Conservation (phyloP, 2,888 invertebrate genomes). For the Priocnemis perturbator region DNA sequence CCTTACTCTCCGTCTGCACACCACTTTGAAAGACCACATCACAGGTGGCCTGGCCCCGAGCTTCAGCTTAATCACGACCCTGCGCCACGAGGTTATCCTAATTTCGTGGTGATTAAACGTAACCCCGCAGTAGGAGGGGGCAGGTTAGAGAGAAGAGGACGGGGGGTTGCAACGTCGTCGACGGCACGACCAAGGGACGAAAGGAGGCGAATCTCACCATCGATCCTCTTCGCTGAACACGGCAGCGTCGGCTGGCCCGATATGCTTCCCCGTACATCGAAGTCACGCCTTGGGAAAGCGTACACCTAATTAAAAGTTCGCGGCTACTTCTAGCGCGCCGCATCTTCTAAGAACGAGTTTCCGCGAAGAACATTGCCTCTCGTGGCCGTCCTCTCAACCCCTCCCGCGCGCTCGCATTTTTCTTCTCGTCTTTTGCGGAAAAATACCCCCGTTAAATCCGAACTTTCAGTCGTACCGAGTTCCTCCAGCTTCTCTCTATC, state of each 20-base stretch:
- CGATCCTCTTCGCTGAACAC: slow-evolving; percentile 15
- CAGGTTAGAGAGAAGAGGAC: not conserved
- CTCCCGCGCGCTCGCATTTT: slow-evolving; percentile 21
- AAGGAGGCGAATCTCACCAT: slow-evolving; percentile 15
- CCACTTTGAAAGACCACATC: slow-evolving; percentile 57
- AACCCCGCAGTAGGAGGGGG: slow-evolving; percentile 1
- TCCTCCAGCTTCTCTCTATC: too few species aligned
- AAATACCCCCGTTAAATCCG: slow-evolving; percentile 26
- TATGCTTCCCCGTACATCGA: slow-evolving; percentile 26
- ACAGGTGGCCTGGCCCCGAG: slow-evolving; percentile 48
- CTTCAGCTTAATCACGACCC: slow-evolving; percentile 49
- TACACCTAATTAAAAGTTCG: slow-evolving; percentile 53
- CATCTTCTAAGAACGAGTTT: slow-evolving; percentile 34
- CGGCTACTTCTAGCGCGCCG: slow-evolving; percentile 31
- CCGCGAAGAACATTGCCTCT: slow-evolving; percentile 26
- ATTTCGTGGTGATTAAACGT: slow-evolving; percentile 53
- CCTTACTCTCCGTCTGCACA: not conserved
- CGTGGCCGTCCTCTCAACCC: not conserved
- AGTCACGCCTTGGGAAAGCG: slow-evolving; percentile 36
- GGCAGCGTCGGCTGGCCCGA: slow-evolving; percentile 9
- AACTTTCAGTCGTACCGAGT: slow-evolving; percentile 6
- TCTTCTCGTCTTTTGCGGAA: slow-evolving; percentile 13
- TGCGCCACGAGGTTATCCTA: slow-evolving; percentile 47
- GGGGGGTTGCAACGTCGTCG: not conserved
- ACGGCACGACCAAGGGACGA: not conserved